A percentile compares a stretch with the other conserved stretches of the same genome.
These are phyloP conservation scores for Colinus virginianus DNA, from an alignment of 2,113 vertebrate genomes.

Conservation along the genomic window DNA sequence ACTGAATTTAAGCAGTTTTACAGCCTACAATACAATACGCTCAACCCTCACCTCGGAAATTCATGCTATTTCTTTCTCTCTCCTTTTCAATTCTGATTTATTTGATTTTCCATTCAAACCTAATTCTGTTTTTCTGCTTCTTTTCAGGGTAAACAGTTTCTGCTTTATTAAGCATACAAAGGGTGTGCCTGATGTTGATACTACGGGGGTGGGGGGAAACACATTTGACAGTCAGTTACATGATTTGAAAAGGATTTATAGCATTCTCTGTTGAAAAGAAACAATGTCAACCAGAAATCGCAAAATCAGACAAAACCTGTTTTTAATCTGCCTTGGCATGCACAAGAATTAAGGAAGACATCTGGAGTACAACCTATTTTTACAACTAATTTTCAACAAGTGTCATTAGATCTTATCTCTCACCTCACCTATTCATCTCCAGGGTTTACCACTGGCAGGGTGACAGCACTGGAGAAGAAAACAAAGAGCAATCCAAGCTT, in stretches of 20 bases:
- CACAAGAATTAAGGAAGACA: neutral
- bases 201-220: neutral
- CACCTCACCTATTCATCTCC: neutral
- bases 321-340: neutral
- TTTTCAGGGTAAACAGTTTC: neutral
- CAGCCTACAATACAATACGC: neutral
- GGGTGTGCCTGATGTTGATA: neutral
- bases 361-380: neutral
- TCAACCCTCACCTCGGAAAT: neutral
- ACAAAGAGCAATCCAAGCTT: neutral
- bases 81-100: neutral
- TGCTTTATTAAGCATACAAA: neutral
- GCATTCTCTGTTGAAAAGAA: slow-evolving; percentile 1
- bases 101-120: slow-evolving; percentile 28
- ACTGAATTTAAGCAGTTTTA: neutral
- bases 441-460: neutral
- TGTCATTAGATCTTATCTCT: neutral
- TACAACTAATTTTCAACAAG: neutral
- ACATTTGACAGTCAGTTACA: neutral
- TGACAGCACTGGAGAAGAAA: neutral
- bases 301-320: neutral
- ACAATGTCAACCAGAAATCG: neutral
- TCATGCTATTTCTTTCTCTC: neutral
- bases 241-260: neutral
- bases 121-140: neutral